These are phyloP conservation scores for Phoeniculus purpureus DNA, from an alignment of 2,797 vertebrate genomes.

Conservation along the genomic window DNA sequence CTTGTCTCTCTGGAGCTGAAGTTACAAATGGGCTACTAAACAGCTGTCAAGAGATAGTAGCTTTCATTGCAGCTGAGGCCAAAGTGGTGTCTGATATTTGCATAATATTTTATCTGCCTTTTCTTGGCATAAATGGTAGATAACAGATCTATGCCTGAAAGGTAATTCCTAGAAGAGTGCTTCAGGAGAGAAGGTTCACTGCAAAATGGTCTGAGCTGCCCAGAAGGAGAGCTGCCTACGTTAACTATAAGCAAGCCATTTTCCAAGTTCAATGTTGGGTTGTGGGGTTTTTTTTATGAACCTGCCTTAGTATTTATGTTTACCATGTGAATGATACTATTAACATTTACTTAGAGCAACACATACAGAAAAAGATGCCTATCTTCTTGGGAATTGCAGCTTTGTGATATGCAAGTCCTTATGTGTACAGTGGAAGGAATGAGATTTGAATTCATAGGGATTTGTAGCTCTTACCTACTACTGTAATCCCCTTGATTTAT, in stretches of 20 bases:
- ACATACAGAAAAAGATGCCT: rapidly evolving
- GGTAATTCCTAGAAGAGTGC: background rate
- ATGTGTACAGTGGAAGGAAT: background rate
- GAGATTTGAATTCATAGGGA: background rate
- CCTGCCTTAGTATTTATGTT: background rate
- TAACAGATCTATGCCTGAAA: background rate
- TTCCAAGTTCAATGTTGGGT: background rate
- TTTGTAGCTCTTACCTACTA: background rate
- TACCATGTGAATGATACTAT: background rate
- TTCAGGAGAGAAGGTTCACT: background rate
- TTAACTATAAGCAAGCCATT: background rate
- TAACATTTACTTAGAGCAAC: background rate
- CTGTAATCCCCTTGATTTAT: background rate
- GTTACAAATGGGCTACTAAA: background rate
- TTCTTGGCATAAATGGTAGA: background rate
- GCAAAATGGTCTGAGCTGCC: background rate
- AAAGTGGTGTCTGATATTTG: background rate
- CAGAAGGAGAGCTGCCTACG: background rate
- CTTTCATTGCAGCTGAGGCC: background rate
- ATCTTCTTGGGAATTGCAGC: background rate
- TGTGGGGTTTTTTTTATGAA: background rate
- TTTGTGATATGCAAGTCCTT: background rate
- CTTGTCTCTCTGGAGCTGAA: background rate
- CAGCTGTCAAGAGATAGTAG: background rate
- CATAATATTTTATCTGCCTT: background rate